phyloP scores from a whole-genome alignment of 2,797 vertebrate species.

The Oreortyx pictus region DNA sequence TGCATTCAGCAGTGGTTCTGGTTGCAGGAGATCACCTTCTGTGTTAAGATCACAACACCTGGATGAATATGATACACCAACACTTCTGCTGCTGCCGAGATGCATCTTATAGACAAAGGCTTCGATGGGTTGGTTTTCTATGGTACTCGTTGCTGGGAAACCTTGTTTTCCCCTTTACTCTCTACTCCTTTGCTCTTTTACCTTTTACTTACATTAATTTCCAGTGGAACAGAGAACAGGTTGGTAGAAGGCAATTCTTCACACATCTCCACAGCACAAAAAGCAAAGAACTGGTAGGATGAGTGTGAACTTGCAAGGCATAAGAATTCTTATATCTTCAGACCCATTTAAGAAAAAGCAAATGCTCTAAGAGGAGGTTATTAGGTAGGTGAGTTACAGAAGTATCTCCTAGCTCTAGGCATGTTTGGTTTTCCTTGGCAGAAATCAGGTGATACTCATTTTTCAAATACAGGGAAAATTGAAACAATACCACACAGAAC shows the following conservation, averaged over 20 bases:
- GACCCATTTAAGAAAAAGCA: background rate
- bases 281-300: background rate
- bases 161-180: background rate
- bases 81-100: background rate
- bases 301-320: background rate
- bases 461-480: background rate
- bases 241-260: background rate
- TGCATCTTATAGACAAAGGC: rapidly evolving
- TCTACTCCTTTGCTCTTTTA: background rate
- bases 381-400: background rate
- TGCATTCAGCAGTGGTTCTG: rapidly evolving
- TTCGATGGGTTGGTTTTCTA: background rate
- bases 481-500: background rate
- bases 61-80: background rate
- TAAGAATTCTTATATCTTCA: background rate
- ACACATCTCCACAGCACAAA: background rate
- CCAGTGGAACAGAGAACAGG: background rate
- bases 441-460: background rate
- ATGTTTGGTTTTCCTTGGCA: background rate
- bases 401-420: background rate
- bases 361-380: background rate
- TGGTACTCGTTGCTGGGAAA: background rate
- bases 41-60: background rate
- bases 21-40: background rate
- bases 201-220: background rate